Base-by-base conservation (phyloP, 2,797 vertebrate genomes). In the Mus spretus region DNA sequence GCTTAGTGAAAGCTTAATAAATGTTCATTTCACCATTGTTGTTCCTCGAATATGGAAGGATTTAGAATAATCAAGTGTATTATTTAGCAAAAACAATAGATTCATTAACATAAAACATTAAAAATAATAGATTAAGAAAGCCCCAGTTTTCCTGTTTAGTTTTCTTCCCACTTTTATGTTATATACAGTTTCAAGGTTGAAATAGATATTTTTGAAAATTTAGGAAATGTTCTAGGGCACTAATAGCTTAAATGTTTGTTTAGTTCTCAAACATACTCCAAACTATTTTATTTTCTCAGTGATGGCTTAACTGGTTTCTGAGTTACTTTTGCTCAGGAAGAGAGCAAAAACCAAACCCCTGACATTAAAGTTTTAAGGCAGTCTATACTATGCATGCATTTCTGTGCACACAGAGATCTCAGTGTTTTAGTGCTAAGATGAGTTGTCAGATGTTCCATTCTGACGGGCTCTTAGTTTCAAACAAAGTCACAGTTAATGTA, bases 21-120 rank as follows among this genome's bases (percentile, higher is more conserved):
- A 55, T 85, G 10, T 26, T 92, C 55, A 26, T 84, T 70, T 95
- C 50, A 8, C 40, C 84, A 89, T 87, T 97, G 65, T 34, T 20
- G 34, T 92, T 79, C 65, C 59, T 77, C 55, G 3, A 93, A 13
- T 19, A 31, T 53, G 63, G 53, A 85, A 63, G 7, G 40, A 72
- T 31, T 78, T 81, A 80, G 22, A 34, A 40, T 0, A 86, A 37
- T 83, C 12, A n/a, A 22, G 3, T 44, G 4, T 20, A 50, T 83
- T 79, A 84, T 57, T 89, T 78, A 75, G 37, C 75, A 95, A 92
- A 82, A 91, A 50, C 47, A 34, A 37, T 72, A 72, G 70, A 37
- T 37, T 72, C 20, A 37, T 72, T 72, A 72, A 37, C 20, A 37
- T 72, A 72, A 72, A 72, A 72, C 17, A 20, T 55, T 55, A 55